Evolutionary conservation across 2,113 vertebrate genomes (phyloP).

Genomic region (Carettochelys insculpta): DNA sequence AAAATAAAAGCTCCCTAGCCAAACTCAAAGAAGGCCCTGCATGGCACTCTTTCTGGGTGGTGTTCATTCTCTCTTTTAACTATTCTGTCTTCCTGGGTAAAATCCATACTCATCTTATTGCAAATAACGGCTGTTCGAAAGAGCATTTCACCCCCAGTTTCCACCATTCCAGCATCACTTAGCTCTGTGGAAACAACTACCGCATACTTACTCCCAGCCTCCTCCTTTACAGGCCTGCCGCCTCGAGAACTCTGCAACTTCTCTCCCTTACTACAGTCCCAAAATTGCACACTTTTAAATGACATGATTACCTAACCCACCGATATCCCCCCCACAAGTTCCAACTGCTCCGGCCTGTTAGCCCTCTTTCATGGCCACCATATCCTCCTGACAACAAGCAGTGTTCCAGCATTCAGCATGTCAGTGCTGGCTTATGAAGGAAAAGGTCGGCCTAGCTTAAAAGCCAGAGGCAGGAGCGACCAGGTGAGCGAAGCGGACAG

Average conservation of each 20-base stretch:
- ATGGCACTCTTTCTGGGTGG: background rate
- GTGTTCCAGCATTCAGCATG: background rate
- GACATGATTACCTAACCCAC: background rate
- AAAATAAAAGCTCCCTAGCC: background rate
- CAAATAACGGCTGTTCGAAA: background rate
- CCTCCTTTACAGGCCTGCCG: background rate
- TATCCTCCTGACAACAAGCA: background rate
- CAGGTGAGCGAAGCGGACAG: too few species aligned
- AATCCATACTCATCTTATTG: background rate
- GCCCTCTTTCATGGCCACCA: background rate
- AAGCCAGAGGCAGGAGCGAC: too few species aligned
- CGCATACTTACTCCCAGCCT: background rate
- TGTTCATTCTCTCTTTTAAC: background rate
- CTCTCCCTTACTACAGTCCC: background rate
- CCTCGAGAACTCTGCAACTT: background rate
- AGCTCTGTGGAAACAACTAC: background rate
- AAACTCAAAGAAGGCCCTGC: background rate
- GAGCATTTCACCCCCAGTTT: background rate
- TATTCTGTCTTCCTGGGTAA: background rate
- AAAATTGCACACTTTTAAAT: background rate
- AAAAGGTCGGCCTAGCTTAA: background rate
- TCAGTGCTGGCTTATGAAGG: background rate
- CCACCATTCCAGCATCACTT: background rate
- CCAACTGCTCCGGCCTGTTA: background rate
- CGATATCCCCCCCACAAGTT: background rate